These are phyloP conservation scores for Eurypyga helias DNA, from an alignment of 2,113 vertebrate genomes.

Conservation along the genomic window DNA sequence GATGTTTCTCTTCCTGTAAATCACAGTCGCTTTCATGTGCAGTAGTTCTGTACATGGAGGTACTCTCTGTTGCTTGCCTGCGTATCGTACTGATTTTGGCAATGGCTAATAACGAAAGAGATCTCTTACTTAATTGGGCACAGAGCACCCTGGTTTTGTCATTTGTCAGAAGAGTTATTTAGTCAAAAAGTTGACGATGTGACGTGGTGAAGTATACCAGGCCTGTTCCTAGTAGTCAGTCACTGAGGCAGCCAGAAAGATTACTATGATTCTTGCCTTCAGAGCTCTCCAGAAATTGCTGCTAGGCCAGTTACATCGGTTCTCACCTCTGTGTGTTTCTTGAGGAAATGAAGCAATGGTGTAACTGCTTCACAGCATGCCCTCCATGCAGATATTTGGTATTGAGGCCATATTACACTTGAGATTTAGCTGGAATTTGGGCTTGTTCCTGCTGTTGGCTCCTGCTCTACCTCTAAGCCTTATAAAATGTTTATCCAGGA, in stretches of 20 bases:
- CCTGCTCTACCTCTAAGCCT: neutral
- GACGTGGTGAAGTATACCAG: neutral
- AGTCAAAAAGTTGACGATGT: neutral
- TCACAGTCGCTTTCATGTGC: neutral
- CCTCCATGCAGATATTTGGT: neutral
- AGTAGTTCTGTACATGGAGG: neutral
- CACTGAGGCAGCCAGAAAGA: neutral
- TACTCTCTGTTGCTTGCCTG: neutral
- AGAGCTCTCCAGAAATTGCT: neutral
- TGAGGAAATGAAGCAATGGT: neutral
- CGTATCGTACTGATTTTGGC: neutral
- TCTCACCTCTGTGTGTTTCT: neutral
- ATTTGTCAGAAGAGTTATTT: neutral
- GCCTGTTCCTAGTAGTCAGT: neutral
- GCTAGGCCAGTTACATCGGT: neutral
- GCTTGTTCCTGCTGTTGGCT: neutral
- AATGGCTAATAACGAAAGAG: neutral
- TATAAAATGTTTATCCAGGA: neutral
- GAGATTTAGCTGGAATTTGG: neutral
- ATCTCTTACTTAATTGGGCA: neutral
- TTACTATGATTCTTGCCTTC: neutral
- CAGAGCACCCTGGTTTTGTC: neutral
- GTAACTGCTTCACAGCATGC: neutral
- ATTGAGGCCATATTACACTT: neutral
- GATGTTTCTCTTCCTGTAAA: neutral